Percentiles rank a stretch among this genome's conserved stretches.
Evolutionary conservation across 2,113 vertebrate genomes (phyloP).

Genomic region (Barnardius zonarius): DNA sequence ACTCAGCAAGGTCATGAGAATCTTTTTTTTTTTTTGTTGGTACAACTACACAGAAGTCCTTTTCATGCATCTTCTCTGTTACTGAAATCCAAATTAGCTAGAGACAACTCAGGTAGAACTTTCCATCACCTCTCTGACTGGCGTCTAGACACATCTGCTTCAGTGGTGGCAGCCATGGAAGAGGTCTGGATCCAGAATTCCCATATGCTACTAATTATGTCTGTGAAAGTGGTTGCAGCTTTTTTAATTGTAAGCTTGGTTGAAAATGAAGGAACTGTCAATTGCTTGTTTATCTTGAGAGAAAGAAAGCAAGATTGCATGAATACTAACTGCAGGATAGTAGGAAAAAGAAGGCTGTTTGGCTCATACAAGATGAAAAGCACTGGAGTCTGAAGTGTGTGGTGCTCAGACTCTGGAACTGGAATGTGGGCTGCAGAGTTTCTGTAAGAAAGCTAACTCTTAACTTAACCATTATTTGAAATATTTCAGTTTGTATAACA

Average conservation of each 20-base stretch:
- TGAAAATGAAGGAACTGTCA: conserved; percentile 10
- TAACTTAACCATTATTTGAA: background rate
- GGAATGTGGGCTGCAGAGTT: background rate
- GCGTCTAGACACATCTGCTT: background rate
- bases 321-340: conserved; percentile 12
- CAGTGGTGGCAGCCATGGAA: background rate
- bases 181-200: background rate
- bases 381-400: background rate
- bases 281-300: conserved; percentile 25
- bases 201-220: background rate
- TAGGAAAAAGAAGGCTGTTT: background rate
- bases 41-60: background rate
- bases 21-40: background rate
- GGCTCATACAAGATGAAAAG: background rate
- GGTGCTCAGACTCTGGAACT: background rate
- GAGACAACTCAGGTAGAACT: background rate
- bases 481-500: background rate
- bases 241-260: conserved; percentile 2
- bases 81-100: background rate
- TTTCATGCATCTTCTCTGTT: background rate
- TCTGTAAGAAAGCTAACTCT: background rate
- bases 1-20: background rate
- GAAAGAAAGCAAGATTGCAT: background rate
- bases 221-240: background rate
- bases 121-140: background rate